Evolutionary conservation across 2,113 vertebrate genomes (phyloP).

Genomic region (Labeo rohita): DNA sequence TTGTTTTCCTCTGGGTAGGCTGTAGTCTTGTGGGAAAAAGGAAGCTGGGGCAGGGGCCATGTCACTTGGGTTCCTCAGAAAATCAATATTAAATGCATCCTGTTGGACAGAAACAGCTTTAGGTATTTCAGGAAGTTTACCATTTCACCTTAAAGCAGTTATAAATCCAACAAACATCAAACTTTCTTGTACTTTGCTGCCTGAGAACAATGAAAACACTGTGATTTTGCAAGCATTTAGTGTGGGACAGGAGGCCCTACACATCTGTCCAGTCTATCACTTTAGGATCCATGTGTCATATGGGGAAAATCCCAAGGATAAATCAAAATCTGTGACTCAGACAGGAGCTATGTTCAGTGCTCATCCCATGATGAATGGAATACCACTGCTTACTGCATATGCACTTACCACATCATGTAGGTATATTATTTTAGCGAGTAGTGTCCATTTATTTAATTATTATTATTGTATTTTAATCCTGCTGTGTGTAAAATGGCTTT

Average conservation of each 20-base stretch:
- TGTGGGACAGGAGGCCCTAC: neutral
- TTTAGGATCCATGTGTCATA: neutral
- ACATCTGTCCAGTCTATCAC: neutral
- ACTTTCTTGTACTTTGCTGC: neutral
- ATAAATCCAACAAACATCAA: neutral
- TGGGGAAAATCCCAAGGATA: neutral
- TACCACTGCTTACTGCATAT: neutral
- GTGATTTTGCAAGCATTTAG: neutral
- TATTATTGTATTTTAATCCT: no score
- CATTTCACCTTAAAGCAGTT: neutral
- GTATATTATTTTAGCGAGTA: no score
- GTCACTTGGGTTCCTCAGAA: constrained; percentile 85
- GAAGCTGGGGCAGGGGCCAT: constrained; percentile 54
- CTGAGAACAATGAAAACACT: neutral
- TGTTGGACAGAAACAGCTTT: constrained; percentile 58
- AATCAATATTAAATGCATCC: constrained; percentile 92
- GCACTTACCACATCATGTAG: neutral
- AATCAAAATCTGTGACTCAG: neutral
- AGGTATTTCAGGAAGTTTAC: neutral
- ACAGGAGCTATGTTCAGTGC: neutral
- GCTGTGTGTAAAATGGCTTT: no score
- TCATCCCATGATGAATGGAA: neutral
- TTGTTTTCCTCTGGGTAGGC: constrained; percentile 74
- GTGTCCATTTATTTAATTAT: no score
- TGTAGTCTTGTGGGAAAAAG: constrained; percentile 54